These are phyloP conservation scores for Potorous gilbertii DNA, from an alignment of 2,797 vertebrate genomes.

Conservation along the genomic window DNA sequence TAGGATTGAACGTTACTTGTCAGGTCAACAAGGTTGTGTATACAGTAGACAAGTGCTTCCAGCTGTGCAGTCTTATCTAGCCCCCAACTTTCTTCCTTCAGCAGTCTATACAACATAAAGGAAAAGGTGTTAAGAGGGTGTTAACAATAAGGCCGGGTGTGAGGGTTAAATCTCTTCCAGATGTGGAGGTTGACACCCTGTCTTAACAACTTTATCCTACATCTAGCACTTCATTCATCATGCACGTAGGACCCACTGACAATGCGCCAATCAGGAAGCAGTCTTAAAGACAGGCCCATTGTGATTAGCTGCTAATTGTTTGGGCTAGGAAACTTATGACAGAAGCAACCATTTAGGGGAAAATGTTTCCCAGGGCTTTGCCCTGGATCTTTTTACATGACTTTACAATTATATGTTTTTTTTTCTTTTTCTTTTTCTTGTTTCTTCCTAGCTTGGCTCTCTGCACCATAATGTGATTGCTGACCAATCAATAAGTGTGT, in stretches of 20 bases:
- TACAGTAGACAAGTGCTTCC: slow-evolving; percentile 61
- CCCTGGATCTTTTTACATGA: slow-evolving; percentile 31
- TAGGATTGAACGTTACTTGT: slow-evolving; percentile 12
- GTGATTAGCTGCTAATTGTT: slow-evolving; percentile 69
- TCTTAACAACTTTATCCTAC: slow-evolving; percentile 68
- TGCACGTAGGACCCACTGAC: neutral
- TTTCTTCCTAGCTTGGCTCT: neutral
- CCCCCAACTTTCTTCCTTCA: slow-evolving; percentile 33
- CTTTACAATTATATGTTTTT: neutral
- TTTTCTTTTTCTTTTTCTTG: neutral
- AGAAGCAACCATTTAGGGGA: slow-evolving; percentile 57
- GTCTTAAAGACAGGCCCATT: neutral
- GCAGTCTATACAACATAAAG: slow-evolving; percentile 30
- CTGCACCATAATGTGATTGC: neutral
- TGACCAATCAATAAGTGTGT: slow-evolving; percentile 20
- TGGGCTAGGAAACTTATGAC: slow-evolving; percentile 54
- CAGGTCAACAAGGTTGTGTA: slow-evolving; percentile 1
- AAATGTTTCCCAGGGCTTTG: slow-evolving; percentile 47
- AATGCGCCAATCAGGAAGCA: slow-evolving; percentile 60
- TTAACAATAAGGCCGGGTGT: slow-evolving; percentile 69
- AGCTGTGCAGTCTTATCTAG: slow-evolving; percentile 59
- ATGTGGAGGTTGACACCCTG: slow-evolving; percentile 73
- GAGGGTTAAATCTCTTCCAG: slow-evolving; percentile 68
- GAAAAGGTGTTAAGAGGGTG: slow-evolving; percentile 75
- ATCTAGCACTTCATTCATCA: slow-evolving; percentile 70